Evolutionary conservation across 2,888 invertebrate genomes (phyloP), one percentile per base, ranked within the genome.

Genomic region (Brachynemurus nebulosus): DNA sequence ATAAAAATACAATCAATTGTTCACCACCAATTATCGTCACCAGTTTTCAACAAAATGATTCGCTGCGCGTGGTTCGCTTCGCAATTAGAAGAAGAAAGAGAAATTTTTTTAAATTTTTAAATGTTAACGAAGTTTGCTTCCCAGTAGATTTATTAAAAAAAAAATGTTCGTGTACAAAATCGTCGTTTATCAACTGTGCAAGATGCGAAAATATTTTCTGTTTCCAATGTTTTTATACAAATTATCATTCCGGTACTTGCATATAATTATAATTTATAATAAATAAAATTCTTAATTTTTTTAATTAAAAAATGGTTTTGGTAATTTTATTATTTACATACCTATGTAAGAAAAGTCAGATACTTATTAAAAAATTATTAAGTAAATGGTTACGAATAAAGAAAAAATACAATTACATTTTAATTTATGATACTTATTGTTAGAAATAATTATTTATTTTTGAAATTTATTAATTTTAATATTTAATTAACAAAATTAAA

Each of bases 1-100:
- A 49, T 54, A 9, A 53, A 51, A 51, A 50, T 54, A 17, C 50
- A 54, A 21, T 49, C 52, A 2, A 45, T 52, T 4, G 41, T 53
- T 14, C n/a, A n/a, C n/a, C 50, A 52, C 25, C 43, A 51, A 16
- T 25, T 53, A 9, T 48, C 45, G 4, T 25, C 52, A 12, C 50
- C 47, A 17, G 42, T 51, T 16, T 52, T 53, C 33, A 3, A 8
- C 8, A 12, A 47, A 14, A 51, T 50, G 47, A 18, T 52, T 11
- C 9, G 34, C 35, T 54, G 51, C 34, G 50, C 51, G 3, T 52
- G 49, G 51, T 52, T 44, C 40, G 48, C 48, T 21, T 23, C 51
- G 2, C 44, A 47, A 47, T 38, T 52, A 2, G 18, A 14, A 4
- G 40, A 19, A 12, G 42, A 48, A 11, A 46, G 45, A 47, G 34